Evolutionary conservation across 1,140 invertebrate genomes (phyloP), one percentile per base, ranked within the genome.

Genomic region (Papilio dardanus): DNA sequence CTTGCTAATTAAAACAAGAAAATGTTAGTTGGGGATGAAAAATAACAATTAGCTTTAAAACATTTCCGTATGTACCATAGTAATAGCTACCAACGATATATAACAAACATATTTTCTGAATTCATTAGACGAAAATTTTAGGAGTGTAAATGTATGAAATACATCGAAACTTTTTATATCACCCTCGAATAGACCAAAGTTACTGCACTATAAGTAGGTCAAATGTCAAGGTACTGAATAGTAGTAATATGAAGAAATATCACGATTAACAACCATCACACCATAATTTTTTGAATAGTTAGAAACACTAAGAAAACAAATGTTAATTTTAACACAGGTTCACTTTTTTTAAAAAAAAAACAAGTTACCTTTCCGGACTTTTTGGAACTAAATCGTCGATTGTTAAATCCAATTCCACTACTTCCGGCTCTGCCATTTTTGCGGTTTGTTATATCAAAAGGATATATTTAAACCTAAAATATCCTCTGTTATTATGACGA

Each of bases 351-450:
- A 5, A 40, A 28, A 24, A 31, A 42, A 69, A 66, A 19, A 24
- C 68, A 74, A 76, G 30, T 85, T 89, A 93, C 92, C 88, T 93
- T 86, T 93, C 91, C 75, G 89, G 86, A 79, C 91, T 92, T 83
- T 93, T 93, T 46, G 92, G 92, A 80, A 92, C 87, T 81, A 93
- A 88, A 83, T 93, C 92, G 81, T 93, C 92, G 68, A 93, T 93
- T 65, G 88, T 91, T 77, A 91, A 83, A 88, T 92, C 90, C 77
- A 90, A 85, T 84, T 92, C 91, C 75, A 86, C 86, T 66, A 89
- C 86, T 76, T 91, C 90, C 33, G 89, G 85, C 71, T 93, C 89
- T 84, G 91, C 90, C 92, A 93, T 93, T 88, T 85, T 90, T 76
- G n/a, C 76, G 77, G 79, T 81, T 83, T 79, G 54, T 77, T 77